Evolutionary conservation across 1,140 invertebrate genomes (phyloP), one percentile per base, ranked within the genome.

Genomic region (Aricia agestis): DNA sequence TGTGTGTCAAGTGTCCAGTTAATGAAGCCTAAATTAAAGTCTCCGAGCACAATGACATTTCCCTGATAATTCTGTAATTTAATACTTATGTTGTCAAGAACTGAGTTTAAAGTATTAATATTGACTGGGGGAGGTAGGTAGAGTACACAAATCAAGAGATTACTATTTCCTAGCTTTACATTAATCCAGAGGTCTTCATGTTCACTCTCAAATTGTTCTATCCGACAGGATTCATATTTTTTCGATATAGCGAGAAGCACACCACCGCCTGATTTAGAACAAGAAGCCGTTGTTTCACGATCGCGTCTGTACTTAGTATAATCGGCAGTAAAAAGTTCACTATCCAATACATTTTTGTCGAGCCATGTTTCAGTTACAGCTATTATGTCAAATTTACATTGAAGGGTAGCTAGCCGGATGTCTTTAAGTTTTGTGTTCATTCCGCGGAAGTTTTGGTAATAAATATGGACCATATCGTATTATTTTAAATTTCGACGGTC

Each of bases 391-490:
- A 72, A 75, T 3, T 58, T 17, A 15, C 25, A 36, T 19, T 18
- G 41, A 9, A 69, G 45, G 11, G 41, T 19, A 4, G 66, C 19
- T 52, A 77, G 9, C 41, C 63, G 67, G 2, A 82, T 52, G 15
- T 79, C 57, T 7, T 72, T 63, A 0, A 74, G 42, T 74, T 82
- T 80, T 25, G 75, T 77, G 69, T 73, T 74, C 13, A 82, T 72
- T 6, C 76, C 76, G 32, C 75, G 67, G 66, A 78, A 70, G 17
- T 81, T 79, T 25, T 81, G 79, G 58, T 81, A 80, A 32, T 79
- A 83, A 0, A 83, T 71, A 6, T 63, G 76, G 67, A 81, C 36
- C 36, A 36, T 36, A 36, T 36, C 6, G 72, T 72, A 67, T 72
- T 68, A 36, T 3, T 52, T 42, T 13, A 66, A 67, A 19, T 52